These are phyloP conservation scores for Rhynchomys soricoides DNA, from an alignment of 2,113 vertebrate species.

Conservation along the genomic window DNA sequence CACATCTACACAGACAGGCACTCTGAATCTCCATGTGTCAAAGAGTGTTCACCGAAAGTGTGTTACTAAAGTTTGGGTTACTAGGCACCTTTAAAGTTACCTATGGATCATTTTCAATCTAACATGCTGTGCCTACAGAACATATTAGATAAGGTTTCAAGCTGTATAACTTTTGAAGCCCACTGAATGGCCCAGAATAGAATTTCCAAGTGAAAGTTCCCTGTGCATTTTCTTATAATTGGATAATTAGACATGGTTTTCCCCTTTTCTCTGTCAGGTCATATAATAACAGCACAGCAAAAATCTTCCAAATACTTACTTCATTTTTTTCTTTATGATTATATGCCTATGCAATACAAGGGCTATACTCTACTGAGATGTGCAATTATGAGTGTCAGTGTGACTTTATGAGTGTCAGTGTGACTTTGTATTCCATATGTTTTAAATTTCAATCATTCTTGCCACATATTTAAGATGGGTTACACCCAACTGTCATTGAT, in stretches of 20 bases:
- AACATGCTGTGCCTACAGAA: background rate
- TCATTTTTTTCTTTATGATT: too few species aligned
- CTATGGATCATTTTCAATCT: background rate
- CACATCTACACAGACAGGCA: too few species aligned
- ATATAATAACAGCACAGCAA: background rate
- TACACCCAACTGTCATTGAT: background rate
- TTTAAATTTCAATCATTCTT: background rate
- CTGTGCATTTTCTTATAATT: background rate
- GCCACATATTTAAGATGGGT: background rate
- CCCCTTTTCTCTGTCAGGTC: background rate
- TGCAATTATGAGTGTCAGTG: background rate
- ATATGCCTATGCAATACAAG: background rate
- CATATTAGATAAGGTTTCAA: background rate
- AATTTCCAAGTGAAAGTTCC: background rate
- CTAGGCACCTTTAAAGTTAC: background rate
- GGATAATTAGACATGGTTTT: background rate
- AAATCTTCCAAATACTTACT: background rate
- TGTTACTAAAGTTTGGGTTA: background rate
- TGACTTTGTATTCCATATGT: background rate
- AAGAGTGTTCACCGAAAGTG: background rate
- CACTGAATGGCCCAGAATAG: background rate
- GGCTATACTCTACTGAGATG: background rate
- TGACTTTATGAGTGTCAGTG: background rate
- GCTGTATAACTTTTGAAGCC: background rate
- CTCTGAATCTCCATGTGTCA: background rate